Conservation (phyloP, 2,113 vertebrate species). For the Meles meles region DNA sequence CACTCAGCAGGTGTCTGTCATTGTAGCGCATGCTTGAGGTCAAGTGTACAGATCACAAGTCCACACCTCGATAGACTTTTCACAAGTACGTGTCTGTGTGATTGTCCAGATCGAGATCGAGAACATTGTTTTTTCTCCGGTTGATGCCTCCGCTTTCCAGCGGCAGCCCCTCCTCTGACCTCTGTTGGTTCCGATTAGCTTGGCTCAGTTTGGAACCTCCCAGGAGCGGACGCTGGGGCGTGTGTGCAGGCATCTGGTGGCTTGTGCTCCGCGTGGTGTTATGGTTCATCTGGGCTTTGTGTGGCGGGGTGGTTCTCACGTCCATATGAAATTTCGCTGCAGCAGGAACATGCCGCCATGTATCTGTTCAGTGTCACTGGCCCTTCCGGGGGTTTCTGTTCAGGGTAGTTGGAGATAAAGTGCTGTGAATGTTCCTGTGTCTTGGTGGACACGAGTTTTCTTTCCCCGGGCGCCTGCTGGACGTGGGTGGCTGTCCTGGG, state of each 20-base stretch:
- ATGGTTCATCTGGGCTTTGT: neutral
- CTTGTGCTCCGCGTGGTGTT: neutral
- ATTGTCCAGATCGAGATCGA: neutral
- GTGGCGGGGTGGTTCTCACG: neutral
- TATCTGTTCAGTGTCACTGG: fast-evolving
- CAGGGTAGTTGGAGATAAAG: neutral
- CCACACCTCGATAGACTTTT: neutral
- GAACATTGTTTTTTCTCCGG: neutral
- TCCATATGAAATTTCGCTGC: fast-evolving
- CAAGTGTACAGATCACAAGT: fast-evolving
- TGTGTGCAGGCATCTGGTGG: fast-evolving
- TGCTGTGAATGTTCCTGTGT: neutral
- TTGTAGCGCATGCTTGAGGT: neutral
- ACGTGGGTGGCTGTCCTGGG: neutral
- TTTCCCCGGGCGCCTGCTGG: fast-evolving
- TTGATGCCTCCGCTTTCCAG: neutral
- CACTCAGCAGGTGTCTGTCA: neutral
- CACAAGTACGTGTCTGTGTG: neutral
- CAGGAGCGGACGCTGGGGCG: fast-evolving
- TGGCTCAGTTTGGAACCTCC: neutral
- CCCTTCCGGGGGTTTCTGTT: fast-evolving
- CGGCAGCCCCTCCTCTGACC: neutral
- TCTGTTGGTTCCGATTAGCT: no score
- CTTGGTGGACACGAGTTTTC: fast-evolving
- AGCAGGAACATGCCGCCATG: fast-evolving